Conservation (phyloP, 2,113 vertebrate species). For the Sebastes fasciatus region DNA sequence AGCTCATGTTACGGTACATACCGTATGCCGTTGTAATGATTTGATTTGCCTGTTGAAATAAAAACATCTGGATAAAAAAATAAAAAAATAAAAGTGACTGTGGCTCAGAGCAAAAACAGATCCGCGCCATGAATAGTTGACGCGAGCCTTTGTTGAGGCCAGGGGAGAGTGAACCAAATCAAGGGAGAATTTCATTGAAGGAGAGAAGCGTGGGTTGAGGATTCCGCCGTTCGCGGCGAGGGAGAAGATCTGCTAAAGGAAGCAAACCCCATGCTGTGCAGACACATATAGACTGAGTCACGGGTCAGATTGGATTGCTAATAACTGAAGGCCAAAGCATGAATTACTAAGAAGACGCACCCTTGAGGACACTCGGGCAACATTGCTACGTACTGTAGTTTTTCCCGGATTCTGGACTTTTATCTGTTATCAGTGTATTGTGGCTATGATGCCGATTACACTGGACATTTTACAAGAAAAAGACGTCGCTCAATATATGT, state of each 20-base stretch:
- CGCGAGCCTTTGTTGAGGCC: slow-evolving; percentile 7
- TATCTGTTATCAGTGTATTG: background rate
- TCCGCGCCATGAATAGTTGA: slow-evolving; percentile 14
- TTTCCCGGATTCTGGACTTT: background rate
- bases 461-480: too few relatives aligned
- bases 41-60: slow-evolving; percentile 19
- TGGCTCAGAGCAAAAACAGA: background rate
- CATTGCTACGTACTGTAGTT: background rate
- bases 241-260: slow-evolving; percentile 38
- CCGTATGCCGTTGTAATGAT: background rate
- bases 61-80: slow-evolving; percentile 30
- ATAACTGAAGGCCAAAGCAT: slow-evolving; percentile 30
- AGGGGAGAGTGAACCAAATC: slow-evolving; percentile 16
- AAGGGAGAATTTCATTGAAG: slow-evolving; percentile 43
- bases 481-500: too few relatives aligned
- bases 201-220: slow-evolving; percentile 31
- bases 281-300: slow-evolving; percentile 24
- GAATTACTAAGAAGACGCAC: slow-evolving; percentile 15
- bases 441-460: background rate
- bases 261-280: slow-evolving; percentile 32
- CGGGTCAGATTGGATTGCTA: slow-evolving; percentile 28
- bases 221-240: background rate
- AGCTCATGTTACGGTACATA: background rate
- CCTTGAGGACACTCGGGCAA: background rate
- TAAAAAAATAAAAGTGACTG: slow-evolving; percentile 6